Percentiles rank a stretch among this genome's conserved stretches.
These are phyloP conservation scores for Mola mola DNA, from an alignment of 2,113 vertebrate species.

Conservation along the genomic window DNA sequence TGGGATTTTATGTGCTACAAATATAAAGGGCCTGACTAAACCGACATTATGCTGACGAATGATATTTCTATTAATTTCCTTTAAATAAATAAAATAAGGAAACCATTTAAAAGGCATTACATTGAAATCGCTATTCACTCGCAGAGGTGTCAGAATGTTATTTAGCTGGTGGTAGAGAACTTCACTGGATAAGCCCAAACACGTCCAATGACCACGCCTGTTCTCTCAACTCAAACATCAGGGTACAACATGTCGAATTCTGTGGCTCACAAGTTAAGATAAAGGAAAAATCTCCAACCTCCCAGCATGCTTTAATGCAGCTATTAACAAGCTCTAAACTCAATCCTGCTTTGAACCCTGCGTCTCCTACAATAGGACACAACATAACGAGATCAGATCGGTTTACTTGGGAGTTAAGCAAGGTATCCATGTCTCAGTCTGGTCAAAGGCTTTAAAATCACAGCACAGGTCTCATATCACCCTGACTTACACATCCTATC, in stretches of 20 bases:
- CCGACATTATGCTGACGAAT: not conserved
- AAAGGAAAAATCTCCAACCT: not conserved
- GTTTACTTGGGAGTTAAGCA: constrained; percentile 61
- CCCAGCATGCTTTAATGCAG: constrained; percentile 16
- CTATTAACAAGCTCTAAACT: constrained; percentile 43
- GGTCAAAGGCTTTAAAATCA: constrained; percentile 56
- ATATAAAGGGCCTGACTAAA: too few relatives aligned
- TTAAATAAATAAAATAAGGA: not conserved
- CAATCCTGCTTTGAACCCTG: constrained; percentile 47
- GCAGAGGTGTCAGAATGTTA: too few relatives aligned
- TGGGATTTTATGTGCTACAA: too few relatives aligned
- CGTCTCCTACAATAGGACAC: constrained; percentile 48
- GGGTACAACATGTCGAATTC: not conserved
- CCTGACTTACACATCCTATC: not conserved
- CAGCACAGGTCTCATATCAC: not conserved
- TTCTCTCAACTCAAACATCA: not conserved
- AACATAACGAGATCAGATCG: constrained; percentile 65
- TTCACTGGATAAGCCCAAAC: too few relatives aligned
- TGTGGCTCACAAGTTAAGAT: not conserved
- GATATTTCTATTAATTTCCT: too few relatives aligned
- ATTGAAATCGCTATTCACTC: not conserved
- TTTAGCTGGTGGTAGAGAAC: too few relatives aligned
- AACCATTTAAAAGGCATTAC: not conserved
- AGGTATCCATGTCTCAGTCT: constrained; percentile 66
- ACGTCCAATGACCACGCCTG: too few relatives aligned